Conservation (phyloP, 2,888 invertebrate species). For the Synergus gifuensis region DNA sequence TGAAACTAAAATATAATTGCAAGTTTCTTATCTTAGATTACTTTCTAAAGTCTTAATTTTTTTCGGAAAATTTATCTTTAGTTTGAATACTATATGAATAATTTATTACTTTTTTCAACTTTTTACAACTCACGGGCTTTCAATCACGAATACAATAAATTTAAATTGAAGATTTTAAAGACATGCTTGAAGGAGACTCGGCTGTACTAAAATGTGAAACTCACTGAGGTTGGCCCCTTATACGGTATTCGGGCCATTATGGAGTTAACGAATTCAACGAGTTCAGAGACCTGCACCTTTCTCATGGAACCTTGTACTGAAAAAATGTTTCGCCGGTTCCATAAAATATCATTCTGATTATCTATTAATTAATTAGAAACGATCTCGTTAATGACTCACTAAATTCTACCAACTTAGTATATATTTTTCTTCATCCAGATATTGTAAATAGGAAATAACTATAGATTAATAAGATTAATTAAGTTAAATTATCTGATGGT, state of each 20-base stretch:
- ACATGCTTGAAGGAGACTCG: background rate
- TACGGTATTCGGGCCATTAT: constrained; percentile 14
- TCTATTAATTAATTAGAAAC: background rate
- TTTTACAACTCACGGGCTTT: background rate
- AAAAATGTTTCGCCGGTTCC: background rate
- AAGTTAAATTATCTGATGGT: background rate
- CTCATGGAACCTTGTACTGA: background rate
- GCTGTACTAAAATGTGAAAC: constrained; percentile 6
- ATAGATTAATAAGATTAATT: background rate
- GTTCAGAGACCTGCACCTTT: constrained; percentile 17
- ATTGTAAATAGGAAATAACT: background rate
- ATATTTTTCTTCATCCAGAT: background rate
- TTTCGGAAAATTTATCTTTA: background rate
- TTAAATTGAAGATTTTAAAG: background rate
- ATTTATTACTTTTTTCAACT: background rate
- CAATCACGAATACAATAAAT: background rate
- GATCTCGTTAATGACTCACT: background rate
- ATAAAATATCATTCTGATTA: background rate
- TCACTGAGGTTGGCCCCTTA: background rate
- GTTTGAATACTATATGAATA: background rate
- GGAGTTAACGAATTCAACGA: constrained; percentile 4
- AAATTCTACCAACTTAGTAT: background rate
- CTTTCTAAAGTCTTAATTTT: background rate
- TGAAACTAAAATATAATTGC: background rate
- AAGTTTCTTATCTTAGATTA: background rate